phyloP scores from a whole-genome alignment of 2,113 vertebrate species.

The Ammodytes marinus region DNA sequence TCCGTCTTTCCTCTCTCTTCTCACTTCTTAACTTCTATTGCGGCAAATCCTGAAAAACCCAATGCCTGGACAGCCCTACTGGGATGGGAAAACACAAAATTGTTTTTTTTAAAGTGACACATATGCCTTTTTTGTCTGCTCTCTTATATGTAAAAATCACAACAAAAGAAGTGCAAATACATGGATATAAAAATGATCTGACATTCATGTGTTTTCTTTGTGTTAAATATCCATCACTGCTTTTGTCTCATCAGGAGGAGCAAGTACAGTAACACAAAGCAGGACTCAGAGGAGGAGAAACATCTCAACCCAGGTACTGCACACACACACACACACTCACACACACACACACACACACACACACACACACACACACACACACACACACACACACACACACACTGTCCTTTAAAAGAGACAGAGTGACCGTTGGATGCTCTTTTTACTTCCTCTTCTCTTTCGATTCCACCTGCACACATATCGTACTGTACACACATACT shows the following conservation, averaged over 20 bases:
- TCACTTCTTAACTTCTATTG: constrained; percentile 62
- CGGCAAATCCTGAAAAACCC: constrained; percentile 40
- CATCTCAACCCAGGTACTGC: constrained; percentile 96
- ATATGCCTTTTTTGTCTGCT: neutral
- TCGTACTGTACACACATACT: constrained; percentile 10
- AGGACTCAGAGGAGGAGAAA: constrained; percentile 98
- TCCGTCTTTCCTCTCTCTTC: constrained; percentile 67
- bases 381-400: neutral
- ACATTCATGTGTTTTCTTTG: neutral
- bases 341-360: neutral
- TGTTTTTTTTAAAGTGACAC: constrained; percentile 4
- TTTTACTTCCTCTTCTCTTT: constrained; percentile 16
- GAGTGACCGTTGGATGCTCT: constrained; percentile 25
- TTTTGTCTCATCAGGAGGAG: constrained; percentile 87
- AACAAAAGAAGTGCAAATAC: constrained; percentile 3
- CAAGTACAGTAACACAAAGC: constrained; percentile 98
- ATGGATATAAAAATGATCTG: neutral
- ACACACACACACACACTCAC: neutral
- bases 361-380: neutral
- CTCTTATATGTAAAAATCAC: constrained; percentile 13
- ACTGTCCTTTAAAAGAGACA: neutral
- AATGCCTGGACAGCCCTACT: constrained; percentile 4
- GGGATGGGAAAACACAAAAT: constrained; percentile 9
- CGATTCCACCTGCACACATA: constrained; percentile 42
- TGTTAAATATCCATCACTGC: constrained; percentile 29